These are phyloP conservation scores for Sinocyclocheilus maitianheensis DNA, from an alignment of 2,113 vertebrate genomes.

Conservation along the genomic window DNA sequence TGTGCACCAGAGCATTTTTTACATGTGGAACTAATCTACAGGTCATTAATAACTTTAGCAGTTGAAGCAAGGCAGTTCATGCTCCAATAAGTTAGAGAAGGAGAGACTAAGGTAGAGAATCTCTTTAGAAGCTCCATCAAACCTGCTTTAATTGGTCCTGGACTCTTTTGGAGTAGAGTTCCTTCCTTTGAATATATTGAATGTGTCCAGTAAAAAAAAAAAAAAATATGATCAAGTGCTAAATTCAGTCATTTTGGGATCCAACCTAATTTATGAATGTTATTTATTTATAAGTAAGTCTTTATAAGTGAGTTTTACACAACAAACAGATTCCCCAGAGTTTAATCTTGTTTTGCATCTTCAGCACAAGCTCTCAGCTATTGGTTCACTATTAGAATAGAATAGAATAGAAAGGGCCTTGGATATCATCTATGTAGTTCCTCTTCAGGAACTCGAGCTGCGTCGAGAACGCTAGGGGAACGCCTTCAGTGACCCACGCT, in stretches of 20 bases:
- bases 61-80: slow-evolving; percentile 67
- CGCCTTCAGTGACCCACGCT: too few relatives aligned
- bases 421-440: not conserved
- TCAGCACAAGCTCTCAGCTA: slow-evolving; percentile 49
- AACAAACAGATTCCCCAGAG: not conserved
- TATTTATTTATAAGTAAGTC: not conserved
- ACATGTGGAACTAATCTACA: slow-evolving; percentile 72
- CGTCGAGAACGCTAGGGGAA: too few relatives aligned
- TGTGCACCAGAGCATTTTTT: slow-evolving; percentile 69
- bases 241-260: not conserved
- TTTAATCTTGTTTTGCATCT: slow-evolving; percentile 6
- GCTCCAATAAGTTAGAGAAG: slow-evolving; percentile 55
- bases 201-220: not conserved
- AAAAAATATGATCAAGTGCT: not conserved
- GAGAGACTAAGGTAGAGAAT: not conserved
- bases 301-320: not conserved
- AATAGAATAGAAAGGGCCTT: not conserved
- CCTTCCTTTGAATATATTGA: not conserved
- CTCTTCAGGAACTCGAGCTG: too few relatives aligned
- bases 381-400: slow-evolving; percentile 36
- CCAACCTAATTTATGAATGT: not conserved
- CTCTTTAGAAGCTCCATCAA: slow-evolving; percentile 7
- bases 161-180: not conserved
- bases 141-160: not conserved
- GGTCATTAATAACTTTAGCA: slow-evolving; percentile 71